phyloP scores from a whole-genome alignment of 2,888 invertebrate genomes.

The Rugalucina vietnamica region DNA sequence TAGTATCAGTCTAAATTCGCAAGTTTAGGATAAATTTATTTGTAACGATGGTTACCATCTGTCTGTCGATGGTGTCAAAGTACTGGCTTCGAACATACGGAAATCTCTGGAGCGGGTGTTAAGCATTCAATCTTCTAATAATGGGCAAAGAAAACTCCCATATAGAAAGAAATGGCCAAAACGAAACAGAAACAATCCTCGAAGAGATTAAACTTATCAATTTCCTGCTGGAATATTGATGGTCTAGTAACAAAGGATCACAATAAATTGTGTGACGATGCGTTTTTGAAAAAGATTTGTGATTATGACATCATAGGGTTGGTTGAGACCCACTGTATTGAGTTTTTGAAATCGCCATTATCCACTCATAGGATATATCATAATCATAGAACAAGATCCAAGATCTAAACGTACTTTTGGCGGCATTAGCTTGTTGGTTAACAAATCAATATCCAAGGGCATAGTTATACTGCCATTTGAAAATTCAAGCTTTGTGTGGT shows the following conservation, averaged over 20 bases:
- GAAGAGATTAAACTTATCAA: too few species aligned
- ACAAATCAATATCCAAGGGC: not conserved
- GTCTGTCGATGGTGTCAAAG: not conserved
- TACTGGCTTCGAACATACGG: not conserved
- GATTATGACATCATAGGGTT: not conserved
- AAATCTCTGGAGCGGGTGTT: not conserved
- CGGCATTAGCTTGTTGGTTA: not conserved
- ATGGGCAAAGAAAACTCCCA: too few species aligned
- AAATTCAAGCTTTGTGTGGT: not conserved
- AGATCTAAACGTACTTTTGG: not conserved
- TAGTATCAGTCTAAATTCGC: not conserved
- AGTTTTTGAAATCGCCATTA: not conserved
- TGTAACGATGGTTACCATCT: not conserved
- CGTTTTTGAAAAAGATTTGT: not conserved
- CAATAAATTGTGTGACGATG: not conserved
- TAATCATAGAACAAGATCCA: not conserved
- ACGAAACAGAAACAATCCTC: too few species aligned
- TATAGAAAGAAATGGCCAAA: too few species aligned
- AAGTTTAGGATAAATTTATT: not conserved
- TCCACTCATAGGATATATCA: not conserved
- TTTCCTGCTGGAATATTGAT: conserved; percentile 3
- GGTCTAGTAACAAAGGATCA: not conserved
- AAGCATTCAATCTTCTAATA: not conserved
- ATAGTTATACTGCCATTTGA: not conserved
- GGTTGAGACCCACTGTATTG: not conserved